Evolutionary conservation across 2,888 invertebrate species (phyloP).

Genomic region (Homarus gammarus): DNA sequence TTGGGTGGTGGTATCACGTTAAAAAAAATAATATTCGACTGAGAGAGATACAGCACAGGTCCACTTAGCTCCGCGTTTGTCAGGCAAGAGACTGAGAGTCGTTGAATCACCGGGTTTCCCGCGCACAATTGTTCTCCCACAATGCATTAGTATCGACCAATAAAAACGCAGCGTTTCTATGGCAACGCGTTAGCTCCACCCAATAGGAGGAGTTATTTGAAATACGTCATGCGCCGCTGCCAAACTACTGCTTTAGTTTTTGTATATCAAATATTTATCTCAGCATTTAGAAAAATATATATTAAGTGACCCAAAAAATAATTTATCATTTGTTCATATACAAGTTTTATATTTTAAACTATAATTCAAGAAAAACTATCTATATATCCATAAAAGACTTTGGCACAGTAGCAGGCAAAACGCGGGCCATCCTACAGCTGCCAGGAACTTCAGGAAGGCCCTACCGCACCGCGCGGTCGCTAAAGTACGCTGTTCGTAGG

Average conservation of each 20-base stretch:
- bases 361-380: not conserved
- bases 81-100: slow-evolving; percentile 52
- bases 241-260: not conserved
- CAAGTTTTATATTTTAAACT: not conserved
- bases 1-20: slow-evolving; percentile 11
- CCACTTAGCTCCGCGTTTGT: slow-evolving; percentile 60
- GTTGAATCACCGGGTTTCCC: slow-evolving; percentile 60
- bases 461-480: slow-evolving; percentile 21
- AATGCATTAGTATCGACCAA: slow-evolving; percentile 32
- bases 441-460: too few relatives aligned
- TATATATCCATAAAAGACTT: not conserved
- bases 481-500: not conserved
- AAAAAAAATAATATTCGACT: slow-evolving; percentile 14
- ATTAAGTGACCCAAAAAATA: not conserved
- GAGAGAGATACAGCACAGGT: slow-evolving; percentile 58
- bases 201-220: slow-evolving; percentile 20
- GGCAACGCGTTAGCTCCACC: slow-evolving; percentile 31
- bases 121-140: slow-evolving; percentile 50
- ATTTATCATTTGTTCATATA: not conserved
- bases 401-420: not conserved
- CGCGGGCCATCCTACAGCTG: slow-evolving; percentile 37
- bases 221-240: not conserved
- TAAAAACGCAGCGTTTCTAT: slow-evolving; percentile 47
- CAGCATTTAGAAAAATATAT: not conserved
- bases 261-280: not conserved